A percentile compares a stretch with the other conserved stretches of the same genome.
Conservation (phyloP, 1,140 invertebrate genomes). For the Eciton burchellii region DNA sequence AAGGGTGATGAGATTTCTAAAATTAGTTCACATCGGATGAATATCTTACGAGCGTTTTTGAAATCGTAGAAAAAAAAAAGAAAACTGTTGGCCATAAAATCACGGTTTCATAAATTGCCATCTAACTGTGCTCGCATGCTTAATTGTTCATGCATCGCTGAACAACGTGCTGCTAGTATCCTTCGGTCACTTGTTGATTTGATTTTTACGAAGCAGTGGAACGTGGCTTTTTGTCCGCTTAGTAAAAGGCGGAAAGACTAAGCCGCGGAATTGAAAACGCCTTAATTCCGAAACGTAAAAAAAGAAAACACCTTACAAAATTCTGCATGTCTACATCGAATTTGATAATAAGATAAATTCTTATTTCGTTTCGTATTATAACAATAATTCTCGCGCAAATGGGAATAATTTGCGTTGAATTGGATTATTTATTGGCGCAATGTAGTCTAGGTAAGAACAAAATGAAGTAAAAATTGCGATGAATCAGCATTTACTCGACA, state of each 20-base stretch:
- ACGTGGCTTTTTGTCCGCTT: neutral
- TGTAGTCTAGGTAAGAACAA: slow-evolving; percentile 45
- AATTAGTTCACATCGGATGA: neutral
- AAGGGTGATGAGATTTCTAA: neutral
- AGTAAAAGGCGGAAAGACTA: slow-evolving; percentile 14
- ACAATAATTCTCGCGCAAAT: neutral
- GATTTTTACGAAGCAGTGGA: slow-evolving; percentile 13
- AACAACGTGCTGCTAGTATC: slow-evolving; percentile 6
- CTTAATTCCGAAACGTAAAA: neutral
- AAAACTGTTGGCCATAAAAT: slow-evolving; percentile 1
- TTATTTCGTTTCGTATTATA: neutral
- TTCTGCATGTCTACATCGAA: neutral
- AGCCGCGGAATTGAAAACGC: neutral
- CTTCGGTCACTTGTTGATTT: slow-evolving; percentile 18
- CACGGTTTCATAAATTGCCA: neutral
- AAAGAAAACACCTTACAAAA: neutral
- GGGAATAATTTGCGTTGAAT: neutral
- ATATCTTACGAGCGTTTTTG: slow-evolving; percentile 8
- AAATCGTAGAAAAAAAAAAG: slow-evolving; percentile 40
- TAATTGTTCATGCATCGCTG: slow-evolving; percentile 31
- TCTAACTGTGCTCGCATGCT: neutral
- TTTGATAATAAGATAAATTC: neutral
- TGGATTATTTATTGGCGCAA: slow-evolving; percentile 25
- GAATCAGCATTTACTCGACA: neutral
- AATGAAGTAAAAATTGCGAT: slow-evolving; percentile 10